A percentile compares a stretch with the other conserved stretches of the same genome.
These are phyloP conservation scores for Caenorhabditis macrosperma DNA, from an alignment of 2,888 invertebrate species.

Conservation along the genomic window DNA sequence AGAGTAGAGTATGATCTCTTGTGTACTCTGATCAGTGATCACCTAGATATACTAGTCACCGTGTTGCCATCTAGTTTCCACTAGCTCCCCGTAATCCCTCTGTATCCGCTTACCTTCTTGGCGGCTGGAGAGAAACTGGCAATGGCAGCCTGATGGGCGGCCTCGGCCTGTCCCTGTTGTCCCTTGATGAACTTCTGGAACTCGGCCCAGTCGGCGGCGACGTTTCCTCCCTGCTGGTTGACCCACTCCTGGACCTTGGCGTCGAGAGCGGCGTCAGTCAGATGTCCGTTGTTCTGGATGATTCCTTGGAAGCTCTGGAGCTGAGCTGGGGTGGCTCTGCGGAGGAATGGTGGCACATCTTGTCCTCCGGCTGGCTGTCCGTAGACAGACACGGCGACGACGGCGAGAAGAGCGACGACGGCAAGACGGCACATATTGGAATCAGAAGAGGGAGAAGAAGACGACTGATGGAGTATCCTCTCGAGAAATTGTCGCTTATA, in stretches of 20 bases:
- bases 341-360: slow-evolving; percentile 72
- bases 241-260: slow-evolving; percentile 73
- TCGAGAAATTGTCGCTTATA: slow-evolving; percentile 34
- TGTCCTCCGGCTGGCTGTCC: slow-evolving; percentile 65
- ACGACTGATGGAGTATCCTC: slow-evolving; percentile 47
- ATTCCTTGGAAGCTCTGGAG: slow-evolving; percentile 68
- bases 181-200: slow-evolving; percentile 72
- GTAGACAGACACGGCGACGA: slow-evolving; percentile 62
- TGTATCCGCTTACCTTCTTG: slow-evolving; percentile 52
- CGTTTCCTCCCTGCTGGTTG: slow-evolving; percentile 51
- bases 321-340: slow-evolving; percentile 66
- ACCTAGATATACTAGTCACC: neutral
- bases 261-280: slow-evolving; percentile 74
- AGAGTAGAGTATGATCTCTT: too few relatives aligned
- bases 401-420: slow-evolving; percentile 64
- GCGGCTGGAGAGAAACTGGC: slow-evolving; percentile 75
- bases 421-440: slow-evolving; percentile 56
- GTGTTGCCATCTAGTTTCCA: neutral
- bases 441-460: slow-evolving; percentile 36
- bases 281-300: slow-evolving; percentile 59
- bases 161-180: slow-evolving; percentile 71
- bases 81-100: neutral
- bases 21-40: neutral
- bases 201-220: slow-evolving; percentile 66
- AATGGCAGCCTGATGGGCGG: slow-evolving; percentile 73